Percentiles rank a stretch among this genome's conserved stretches.
phyloP scores from a whole-genome alignment of 2,888 invertebrate genomes.

The Pammene aurita region DNA sequence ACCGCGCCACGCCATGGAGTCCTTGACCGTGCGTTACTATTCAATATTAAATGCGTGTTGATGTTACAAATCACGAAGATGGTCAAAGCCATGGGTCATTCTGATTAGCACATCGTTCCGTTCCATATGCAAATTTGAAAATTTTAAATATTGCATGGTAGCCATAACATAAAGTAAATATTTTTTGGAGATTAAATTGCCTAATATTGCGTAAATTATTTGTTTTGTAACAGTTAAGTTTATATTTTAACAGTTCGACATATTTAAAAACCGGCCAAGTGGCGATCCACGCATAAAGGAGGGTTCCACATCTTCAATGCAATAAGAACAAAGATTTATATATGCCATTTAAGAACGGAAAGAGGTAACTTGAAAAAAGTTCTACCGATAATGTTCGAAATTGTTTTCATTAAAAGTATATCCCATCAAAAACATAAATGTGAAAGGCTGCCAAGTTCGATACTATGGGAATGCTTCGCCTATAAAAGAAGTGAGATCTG shows the following conservation, averaged over 20 bases:
- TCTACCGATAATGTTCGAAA: too few species aligned
- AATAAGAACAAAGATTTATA: too few species aligned
- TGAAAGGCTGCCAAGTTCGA: too few species aligned
- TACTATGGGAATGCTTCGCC: too few species aligned
- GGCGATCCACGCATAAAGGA: too few species aligned
- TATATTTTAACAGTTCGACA: background rate
- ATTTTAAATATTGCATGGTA: slow-evolving; percentile 26
- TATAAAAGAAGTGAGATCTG: too few species aligned
- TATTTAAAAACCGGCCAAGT: too few species aligned
- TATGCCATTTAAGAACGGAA: too few species aligned
- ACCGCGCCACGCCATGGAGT: background rate
- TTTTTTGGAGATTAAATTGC: slow-evolving; percentile 17
- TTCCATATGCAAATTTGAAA: slow-evolving; percentile 28
- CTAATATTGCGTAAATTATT: slow-evolving; percentile 11
- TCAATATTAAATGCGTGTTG: background rate
- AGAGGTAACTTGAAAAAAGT: too few species aligned
- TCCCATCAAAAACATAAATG: too few species aligned
- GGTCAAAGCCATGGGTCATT: slow-evolving; percentile 16
- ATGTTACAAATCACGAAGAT: slow-evolving; percentile 3
- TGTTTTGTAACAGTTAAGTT: background rate
- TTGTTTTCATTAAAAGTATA: too few species aligned
- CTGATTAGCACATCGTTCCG: slow-evolving; percentile 30
- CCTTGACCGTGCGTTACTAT: slow-evolving; percentile 12
- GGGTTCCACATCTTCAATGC: too few species aligned
- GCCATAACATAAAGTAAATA: slow-evolving; percentile 20